Evolutionary conservation across 2,888 invertebrate species (phyloP), one percentile per base, ranked within the genome.

Genomic region (Platycheirus rosarum): DNA sequence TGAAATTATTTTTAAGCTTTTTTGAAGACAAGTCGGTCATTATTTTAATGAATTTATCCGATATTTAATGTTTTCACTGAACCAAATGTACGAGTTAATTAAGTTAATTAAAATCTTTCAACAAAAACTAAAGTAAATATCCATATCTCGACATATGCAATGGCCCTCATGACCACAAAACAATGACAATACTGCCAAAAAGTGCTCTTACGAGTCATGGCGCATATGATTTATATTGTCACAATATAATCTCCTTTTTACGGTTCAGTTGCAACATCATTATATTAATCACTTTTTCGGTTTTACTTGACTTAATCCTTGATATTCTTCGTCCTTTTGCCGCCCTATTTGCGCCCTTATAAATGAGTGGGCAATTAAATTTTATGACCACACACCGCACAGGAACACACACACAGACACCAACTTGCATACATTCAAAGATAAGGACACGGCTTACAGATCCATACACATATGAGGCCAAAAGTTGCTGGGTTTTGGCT

Each of bases 261-360:
- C 71, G 62, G 70, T 62, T 76, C 70, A 82, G 71, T 76, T 76
- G 76, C 62, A 75, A 76, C 80, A 71, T 63, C 80, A 82, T 82
- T 82, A 68, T 71, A 82, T 82, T 82, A 82, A 82, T 82, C 66
- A 71, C 80, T 44, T 71, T 70, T 76, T 76, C 46, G 53, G 70
- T 71, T 66, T 71, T 53, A 62, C 66, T 76, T 66, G 80, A 66
- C 76, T 71, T 82, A 71, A 71, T 66, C 55, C 71, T 7, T 60
- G 76, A 76, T 29, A 46, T 26, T 40, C 51, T 4, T n/a, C 26
- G 16, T 13, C 3, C 44, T 11, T 20, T 53, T 14, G 11, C 37
- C 8, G 13, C 29, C 2, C 23, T 37, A 32, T 49, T 49, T 42
- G 55, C 53, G 53, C 37, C 46, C 53, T 71, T 66, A 66, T 80